phyloP scores from a whole-genome alignment of 2,888 invertebrate species.

The Drosophila pseudotalamancana region DNA sequence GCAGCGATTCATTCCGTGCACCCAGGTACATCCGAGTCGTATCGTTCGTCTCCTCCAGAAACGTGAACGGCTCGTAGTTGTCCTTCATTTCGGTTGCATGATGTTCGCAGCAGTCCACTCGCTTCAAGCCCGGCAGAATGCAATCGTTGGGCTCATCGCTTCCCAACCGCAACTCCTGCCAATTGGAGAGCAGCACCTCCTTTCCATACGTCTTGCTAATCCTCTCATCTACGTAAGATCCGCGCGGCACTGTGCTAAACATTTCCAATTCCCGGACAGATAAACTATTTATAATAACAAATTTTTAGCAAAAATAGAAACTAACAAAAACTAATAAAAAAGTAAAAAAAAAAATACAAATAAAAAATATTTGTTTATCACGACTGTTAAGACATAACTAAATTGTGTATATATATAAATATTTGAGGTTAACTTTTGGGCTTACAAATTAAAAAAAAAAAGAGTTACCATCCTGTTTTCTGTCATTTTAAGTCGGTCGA shows the following conservation, averaged over 20 bases:
- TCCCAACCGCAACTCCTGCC: constrained; percentile 35
- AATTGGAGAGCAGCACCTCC: constrained; percentile 45
- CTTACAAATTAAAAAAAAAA: background rate
- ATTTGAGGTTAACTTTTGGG: background rate
- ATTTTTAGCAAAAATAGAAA: background rate
- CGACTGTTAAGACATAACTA: background rate
- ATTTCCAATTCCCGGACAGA: no score
- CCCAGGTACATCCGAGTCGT: constrained; percentile 5
- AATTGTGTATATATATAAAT: background rate
- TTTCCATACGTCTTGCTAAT: constrained; percentile 23
- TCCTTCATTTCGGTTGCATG: constrained; percentile 19
- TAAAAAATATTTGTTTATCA: background rate
- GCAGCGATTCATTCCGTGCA: constrained; percentile 6
- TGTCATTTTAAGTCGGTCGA: no score
- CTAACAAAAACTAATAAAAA: background rate
- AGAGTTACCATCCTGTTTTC: background rate
- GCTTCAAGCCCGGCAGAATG: constrained; percentile 32
- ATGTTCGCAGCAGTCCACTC: constrained; percentile 12
- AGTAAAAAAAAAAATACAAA: background rate
- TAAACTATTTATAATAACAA: background rate
- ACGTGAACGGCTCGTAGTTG: background rate
- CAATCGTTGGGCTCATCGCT: constrained; percentile 16
- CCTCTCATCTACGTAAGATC: constrained; percentile 36
- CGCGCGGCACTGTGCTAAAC: constrained; percentile 29
- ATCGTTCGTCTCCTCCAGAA: background rate